These are phyloP conservation scores for Ifrita kowaldi DNA, from an alignment of 2,113 vertebrate genomes.

Conservation along the genomic window DNA sequence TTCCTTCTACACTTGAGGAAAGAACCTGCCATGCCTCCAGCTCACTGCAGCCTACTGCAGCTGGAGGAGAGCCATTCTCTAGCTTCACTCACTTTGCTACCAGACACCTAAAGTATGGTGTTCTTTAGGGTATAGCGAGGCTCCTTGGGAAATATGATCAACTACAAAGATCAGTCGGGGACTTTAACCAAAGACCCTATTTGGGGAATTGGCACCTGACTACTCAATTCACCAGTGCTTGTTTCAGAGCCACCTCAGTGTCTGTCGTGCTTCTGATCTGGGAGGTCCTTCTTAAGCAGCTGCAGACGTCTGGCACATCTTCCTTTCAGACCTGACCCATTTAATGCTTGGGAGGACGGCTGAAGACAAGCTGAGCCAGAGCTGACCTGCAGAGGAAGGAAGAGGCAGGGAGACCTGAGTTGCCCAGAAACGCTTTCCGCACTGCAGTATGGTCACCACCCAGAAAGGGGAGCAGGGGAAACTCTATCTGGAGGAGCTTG, in stretches of 20 bases:
- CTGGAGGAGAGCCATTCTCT: neutral
- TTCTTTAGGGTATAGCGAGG: neutral
- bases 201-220: neutral
- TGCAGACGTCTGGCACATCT: accelerated
- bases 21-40: neutral
- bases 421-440: accelerated
- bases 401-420: accelerated
- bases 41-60: neutral
- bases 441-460: accelerated
- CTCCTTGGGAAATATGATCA: neutral
- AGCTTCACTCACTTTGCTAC: neutral
- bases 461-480: neutral
- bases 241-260: neutral
- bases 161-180: neutral
- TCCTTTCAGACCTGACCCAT: neutral
- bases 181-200: neutral
- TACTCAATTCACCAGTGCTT: accelerated
- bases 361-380: neutral
- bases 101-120: neutral
- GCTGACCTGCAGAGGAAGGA: neutral
- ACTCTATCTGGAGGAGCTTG: neutral
- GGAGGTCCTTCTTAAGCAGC: neutral
- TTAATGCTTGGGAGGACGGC: neutral
- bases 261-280: accelerated
- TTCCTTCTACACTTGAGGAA: neutral